Evolutionary conservation across 2,888 invertebrate genomes (phyloP), one percentile per base, ranked within the genome.

Genomic region (Lingula anatina): DNA sequence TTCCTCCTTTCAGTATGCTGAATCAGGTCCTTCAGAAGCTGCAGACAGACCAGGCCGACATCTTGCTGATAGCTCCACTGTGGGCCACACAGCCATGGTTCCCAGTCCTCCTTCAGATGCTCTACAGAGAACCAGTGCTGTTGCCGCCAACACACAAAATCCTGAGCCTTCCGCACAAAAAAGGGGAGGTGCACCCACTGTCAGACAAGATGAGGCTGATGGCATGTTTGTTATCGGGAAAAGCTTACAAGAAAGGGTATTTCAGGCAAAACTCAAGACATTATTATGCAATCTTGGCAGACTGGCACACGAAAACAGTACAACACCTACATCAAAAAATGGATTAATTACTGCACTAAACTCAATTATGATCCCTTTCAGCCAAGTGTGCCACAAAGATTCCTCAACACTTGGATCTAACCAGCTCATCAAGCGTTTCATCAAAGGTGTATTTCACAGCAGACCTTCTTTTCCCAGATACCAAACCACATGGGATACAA

Each of bases 11-110:
- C 44, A 47, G 51, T 39, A 15, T 44, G 31, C 18, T 51, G n/a
- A 39, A 27, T 9, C 35, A 38, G 15, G 41, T 37, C 24, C 12
- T 46, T 12, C 45, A 40, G 35, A 54, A 51, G 27, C 21, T 54
- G 2, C 26, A 44, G 26, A 26, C 37, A 37, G 54, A 54, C 46
- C 28, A 27, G 21, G 48, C 50, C 15, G 35, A 15, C 27, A 48
- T 40, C 25, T 46, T 54, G 7, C 35, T 56, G 1, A 46, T 54
- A 27, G 46, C 46, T 24, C 48, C 48, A 21, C 21, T 47, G n/a
- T 56, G 53, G 49, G 18, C 35, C 5, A 54, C 50, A 7, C 48
- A 54, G 47, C 27, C 25, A 12, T 48, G 54, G 56, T 51, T 51
- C 31, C 20, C 47, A 21, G 7, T 18, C 31, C n/a, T 49, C 9